These are phyloP conservation scores for Criorhina ranunculi DNA, from an alignment of 2,888 invertebrate species.

Conservation along the genomic window DNA sequence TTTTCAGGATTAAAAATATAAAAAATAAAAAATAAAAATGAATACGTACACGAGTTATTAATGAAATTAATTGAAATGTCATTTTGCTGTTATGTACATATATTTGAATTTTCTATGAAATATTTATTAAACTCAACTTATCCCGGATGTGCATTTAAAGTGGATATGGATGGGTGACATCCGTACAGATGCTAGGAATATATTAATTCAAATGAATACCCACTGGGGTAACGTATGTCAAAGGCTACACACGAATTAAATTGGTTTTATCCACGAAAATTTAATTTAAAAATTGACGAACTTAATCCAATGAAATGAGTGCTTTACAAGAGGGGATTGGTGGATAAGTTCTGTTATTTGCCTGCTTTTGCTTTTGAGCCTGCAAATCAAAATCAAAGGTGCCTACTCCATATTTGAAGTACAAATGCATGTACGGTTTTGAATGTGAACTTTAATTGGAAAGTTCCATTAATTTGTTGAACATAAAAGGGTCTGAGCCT, in stretches of 20 bases:
- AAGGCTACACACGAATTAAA: constrained; percentile 1
- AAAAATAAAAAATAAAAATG: background rate
- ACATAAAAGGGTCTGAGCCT: no score
- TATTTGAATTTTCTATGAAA: constrained; percentile 33
- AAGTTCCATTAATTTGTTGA: background rate
- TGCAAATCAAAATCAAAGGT: background rate
- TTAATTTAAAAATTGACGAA: constrained; percentile 21
- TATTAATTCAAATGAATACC: no score
- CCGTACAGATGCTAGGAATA: no score
- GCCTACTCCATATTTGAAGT: background rate
- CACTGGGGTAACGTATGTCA: background rate
- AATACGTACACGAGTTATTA: constrained; percentile 37
- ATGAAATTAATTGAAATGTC: constrained; percentile 57
- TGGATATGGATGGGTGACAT: background rate
- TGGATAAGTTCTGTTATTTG: no score
- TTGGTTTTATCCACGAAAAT: constrained; percentile 14
- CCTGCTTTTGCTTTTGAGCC: no score
- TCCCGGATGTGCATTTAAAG: constrained; percentile 53
- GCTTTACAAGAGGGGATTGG: no score
- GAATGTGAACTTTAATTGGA: background rate
- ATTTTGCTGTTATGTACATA: constrained; percentile 8
- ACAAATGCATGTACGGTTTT: background rate
- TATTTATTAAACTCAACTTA: constrained; percentile 7
- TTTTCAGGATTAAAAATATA: background rate
- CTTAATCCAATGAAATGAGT: background rate